Conservation (phyloP, 2,797 vertebrate genomes). For the Columba guinea region DNA sequence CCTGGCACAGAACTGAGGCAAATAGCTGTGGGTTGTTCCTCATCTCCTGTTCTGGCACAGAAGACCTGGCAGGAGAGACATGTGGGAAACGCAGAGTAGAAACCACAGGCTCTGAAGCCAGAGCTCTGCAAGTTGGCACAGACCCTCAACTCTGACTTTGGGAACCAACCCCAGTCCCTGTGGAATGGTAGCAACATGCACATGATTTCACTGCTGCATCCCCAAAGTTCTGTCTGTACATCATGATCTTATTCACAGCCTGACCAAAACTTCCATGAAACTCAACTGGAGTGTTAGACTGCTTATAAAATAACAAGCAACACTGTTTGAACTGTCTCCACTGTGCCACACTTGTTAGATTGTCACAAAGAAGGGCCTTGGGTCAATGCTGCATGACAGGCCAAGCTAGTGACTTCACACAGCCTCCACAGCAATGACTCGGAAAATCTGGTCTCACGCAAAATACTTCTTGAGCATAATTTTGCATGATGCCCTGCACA, state of each 20-base stretch:
- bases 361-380: background rate
- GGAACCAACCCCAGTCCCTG: background rate
- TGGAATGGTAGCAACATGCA: background rate
- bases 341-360: background rate
- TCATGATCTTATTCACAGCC: background rate
- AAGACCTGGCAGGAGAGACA: background rate
- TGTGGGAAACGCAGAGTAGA: background rate
- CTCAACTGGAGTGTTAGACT: background rate
- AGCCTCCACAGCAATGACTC: background rate
- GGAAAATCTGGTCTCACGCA: background rate
- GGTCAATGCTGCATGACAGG: rapidly evolving
- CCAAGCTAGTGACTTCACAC: background rate
- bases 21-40: background rate
- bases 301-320: background rate
- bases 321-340: background rate
- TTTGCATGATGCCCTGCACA: background rate
- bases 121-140: rapidly evolving
- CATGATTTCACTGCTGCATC: rapidly evolving
- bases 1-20: background rate
- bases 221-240: background rate
- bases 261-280: rapidly evolving
- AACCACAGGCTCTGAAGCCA: background rate
- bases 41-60: background rate
- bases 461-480: background rate
- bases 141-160: background rate